phyloP scores from a whole-genome alignment of 2,797 vertebrate genomes.

The Channa striata region DNA sequence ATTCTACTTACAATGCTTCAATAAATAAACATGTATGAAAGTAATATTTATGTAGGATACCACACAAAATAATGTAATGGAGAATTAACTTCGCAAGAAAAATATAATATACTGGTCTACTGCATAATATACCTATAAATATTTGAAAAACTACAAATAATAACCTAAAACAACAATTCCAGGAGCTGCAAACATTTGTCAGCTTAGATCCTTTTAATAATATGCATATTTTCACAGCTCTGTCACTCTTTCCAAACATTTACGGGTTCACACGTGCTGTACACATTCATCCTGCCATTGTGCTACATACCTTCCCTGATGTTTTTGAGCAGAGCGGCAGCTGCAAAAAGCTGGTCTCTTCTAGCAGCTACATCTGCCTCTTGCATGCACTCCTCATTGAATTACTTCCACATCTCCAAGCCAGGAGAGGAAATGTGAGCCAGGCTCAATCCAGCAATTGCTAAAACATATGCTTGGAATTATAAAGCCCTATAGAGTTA shows the following conservation, averaged over 20 bases:
- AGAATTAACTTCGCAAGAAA: background rate
- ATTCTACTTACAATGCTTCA: conserved; percentile 2
- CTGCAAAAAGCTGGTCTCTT: conserved; percentile 29
- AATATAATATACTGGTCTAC: background rate
- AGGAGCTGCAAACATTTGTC: background rate
- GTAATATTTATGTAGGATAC: background rate
- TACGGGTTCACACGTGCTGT: background rate
- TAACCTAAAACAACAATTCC: too few relatives aligned
- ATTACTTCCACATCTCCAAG: conserved; percentile 48
- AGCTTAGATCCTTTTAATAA: background rate
- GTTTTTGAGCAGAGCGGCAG: conserved; percentile 18
- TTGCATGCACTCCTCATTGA: conserved; percentile 41
- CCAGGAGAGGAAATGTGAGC: conserved; percentile 38
- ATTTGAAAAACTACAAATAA: background rate
- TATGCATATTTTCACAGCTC: background rate
- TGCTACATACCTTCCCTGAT: background rate
- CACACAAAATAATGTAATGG: background rate
- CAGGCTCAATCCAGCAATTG: conserved; percentile 40
- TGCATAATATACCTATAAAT: background rate
- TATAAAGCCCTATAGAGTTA: conserved; percentile 61
- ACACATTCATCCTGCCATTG: background rate
- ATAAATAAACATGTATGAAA: background rate
- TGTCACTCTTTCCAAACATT: background rate
- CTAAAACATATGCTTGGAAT: conserved; percentile 68
- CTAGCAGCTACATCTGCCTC: conserved; percentile 34